Percentiles rank a stretch among this genome's conserved stretches.
Conservation (phyloP, 30 jellyfish, hydroid and myxozoan species). For the Aurelia aurita complex sp. Pacific region DNA sequence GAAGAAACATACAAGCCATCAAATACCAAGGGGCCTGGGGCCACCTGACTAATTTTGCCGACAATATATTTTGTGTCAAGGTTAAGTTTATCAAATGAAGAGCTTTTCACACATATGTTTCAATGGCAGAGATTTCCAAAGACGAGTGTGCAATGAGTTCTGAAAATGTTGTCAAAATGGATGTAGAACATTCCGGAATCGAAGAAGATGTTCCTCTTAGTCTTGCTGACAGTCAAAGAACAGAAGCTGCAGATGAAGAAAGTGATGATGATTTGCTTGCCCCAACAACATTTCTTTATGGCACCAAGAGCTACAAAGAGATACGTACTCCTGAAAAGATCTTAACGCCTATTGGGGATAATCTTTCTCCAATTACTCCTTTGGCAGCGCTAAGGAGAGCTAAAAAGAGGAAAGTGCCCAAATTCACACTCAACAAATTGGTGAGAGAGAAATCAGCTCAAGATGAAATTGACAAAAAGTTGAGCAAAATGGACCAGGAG, state of each 20-base stretch:
- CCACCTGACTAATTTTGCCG: not conserved
- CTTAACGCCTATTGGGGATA: conserved; percentile 22
- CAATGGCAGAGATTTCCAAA: not conserved
- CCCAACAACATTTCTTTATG: conserved; percentile 37
- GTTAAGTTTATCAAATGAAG: too few relatives aligned
- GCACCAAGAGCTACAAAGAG: not conserved
- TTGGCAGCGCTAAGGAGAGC: not conserved
- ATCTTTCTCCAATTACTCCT: conserved; percentile 62
- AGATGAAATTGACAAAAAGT: conserved; percentile 35
- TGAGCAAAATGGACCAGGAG: conserved; percentile 56
- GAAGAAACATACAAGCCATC: too few relatives aligned
- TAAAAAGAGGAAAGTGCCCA: not conserved
- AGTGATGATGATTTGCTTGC: conserved; percentile 57
- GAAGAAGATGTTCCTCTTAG: not conserved
- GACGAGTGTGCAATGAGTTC: not conserved
- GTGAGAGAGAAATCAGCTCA: conserved; percentile 38
- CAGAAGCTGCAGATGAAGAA: conserved; percentile 5
- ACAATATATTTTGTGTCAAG: not conserved
- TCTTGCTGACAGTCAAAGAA: not conserved
- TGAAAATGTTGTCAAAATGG: too few relatives aligned
- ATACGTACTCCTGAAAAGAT: conserved; percentile 50
- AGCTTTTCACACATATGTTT: too few relatives aligned
- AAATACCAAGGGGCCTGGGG: too few relatives aligned
- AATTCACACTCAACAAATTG: conserved; percentile 25
- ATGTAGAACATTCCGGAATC: not conserved